Percentiles rank a stretch among this genome's conserved stretches.
These are phyloP conservation scores for Rhopilema esculentum DNA, from an alignment of 30 jellyfish, hydroid and myxozoan genomes.

Conservation along the genomic window DNA sequence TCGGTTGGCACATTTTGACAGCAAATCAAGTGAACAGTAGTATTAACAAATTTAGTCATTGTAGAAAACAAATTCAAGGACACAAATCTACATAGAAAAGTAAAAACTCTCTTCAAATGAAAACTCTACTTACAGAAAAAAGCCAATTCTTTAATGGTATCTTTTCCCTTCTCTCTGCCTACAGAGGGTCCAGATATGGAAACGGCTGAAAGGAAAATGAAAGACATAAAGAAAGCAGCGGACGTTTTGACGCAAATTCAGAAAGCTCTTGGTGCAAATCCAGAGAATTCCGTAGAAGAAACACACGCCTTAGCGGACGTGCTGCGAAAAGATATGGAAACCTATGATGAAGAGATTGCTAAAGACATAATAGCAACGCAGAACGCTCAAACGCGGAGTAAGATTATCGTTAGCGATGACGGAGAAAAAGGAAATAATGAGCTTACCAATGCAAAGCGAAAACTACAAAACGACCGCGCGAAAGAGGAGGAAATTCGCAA, in stretches of 20 bases:
- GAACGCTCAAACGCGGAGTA: slow-evolving; percentile 73
- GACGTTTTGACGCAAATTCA: slow-evolving; percentile 82
- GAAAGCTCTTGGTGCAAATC: slow-evolving; percentile 83
- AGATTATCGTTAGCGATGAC: slow-evolving; percentile 59
- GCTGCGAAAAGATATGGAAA: slow-evolving; percentile 76
- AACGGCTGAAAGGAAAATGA: slow-evolving; percentile 72
- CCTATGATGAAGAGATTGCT: slow-evolving; percentile 79
- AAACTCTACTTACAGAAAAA: no score
- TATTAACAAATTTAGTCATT: no score
- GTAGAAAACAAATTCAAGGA: no score
- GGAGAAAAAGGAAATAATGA: slow-evolving; percentile 51
- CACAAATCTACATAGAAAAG: no score
- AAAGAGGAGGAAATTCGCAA: slow-evolving; percentile 78
- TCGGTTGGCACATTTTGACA: no score
- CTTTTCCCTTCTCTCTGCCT: neutral
- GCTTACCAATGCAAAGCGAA: slow-evolving; percentile 76
- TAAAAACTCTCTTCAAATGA: no score
- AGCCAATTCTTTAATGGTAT: no score
- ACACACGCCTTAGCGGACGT: slow-evolving; percentile 73
- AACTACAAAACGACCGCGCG: slow-evolving; percentile 84
- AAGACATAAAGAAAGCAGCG: slow-evolving; percentile 85
- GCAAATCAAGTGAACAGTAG: no score
- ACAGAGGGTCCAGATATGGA: slow-evolving; percentile 67
- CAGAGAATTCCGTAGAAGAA: slow-evolving; percentile 82
- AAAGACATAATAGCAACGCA: slow-evolving; percentile 66